These are phyloP conservation scores for Galerucella nymphaeae DNA, from an alignment of 2,888 invertebrate species.

Conservation along the genomic window DNA sequence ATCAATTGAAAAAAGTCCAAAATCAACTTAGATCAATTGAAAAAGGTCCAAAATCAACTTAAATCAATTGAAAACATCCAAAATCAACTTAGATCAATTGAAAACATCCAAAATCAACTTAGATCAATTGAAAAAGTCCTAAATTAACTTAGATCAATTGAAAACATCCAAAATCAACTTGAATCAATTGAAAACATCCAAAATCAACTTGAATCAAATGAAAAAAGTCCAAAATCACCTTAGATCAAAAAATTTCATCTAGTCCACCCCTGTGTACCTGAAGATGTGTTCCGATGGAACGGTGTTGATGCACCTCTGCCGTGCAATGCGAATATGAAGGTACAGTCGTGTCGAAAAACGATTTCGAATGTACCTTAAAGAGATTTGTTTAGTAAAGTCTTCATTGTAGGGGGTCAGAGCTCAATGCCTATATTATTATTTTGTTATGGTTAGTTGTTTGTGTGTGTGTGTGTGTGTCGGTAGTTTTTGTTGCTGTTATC, in stretches of 20 bases:
- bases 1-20: too few relatives aligned
- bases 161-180: too few relatives aligned
- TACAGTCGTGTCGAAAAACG: slow-evolving; percentile 52
- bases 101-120: too few relatives aligned
- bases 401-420: slow-evolving; percentile 23
- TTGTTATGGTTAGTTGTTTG: background rate
- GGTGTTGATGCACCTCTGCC: slow-evolving; percentile 60
- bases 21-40: too few relatives aligned
- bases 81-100: too few relatives aligned
- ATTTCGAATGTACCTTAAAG: slow-evolving; percentile 33
- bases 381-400: slow-evolving; percentile 32
- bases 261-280: slow-evolving; percentile 17
- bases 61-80: too few relatives aligned
- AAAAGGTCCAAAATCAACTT: too few relatives aligned
- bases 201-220: too few relatives aligned
- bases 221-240: too few relatives aligned
- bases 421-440: slow-evolving; percentile 17
- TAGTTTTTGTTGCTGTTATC: slow-evolving; percentile 7
- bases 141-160: too few relatives aligned
- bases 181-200: too few relatives aligned
- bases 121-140: too few relatives aligned
- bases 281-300: slow-evolving; percentile 47
- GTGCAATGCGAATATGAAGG: slow-evolving; percentile 56
- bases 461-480: background rate
- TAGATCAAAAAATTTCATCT: slow-evolving; percentile 1